Evolutionary conservation across 1,140 invertebrate genomes (phyloP).

Genomic region (Pogonus chalceus): DNA sequence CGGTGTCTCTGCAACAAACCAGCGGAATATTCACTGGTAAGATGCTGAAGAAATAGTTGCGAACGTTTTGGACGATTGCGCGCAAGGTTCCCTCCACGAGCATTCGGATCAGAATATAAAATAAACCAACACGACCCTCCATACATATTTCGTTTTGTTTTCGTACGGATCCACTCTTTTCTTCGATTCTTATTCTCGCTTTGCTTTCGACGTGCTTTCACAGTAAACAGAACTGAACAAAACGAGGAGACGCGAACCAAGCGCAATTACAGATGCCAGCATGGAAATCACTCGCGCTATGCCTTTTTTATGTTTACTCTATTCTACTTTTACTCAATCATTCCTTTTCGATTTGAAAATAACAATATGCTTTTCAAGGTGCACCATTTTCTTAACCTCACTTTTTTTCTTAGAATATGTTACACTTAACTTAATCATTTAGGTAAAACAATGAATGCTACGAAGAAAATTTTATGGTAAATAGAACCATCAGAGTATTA

Average conservation of each 20-base stretch:
- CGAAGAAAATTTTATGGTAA: no score
- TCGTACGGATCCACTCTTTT: conserved; percentile 22
- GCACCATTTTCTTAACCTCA: no score
- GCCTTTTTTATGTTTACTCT: not conserved
- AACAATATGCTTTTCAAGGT: no score
- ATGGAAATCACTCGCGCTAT: conserved; percentile 1
- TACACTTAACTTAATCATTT: no score
- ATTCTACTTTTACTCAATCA: not conserved
- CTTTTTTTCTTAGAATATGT: no score
- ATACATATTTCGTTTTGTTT: conserved; percentile 29
- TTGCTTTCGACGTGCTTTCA: conserved; percentile 24
- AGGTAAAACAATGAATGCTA: no score
- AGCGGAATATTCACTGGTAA: conserved; percentile 14
- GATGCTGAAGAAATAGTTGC: no score
- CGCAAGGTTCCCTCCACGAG: conserved; percentile 24
- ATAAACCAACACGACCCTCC: conserved; percentile 31
- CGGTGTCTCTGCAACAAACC: conserved; percentile 30
- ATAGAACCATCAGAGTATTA: no score
- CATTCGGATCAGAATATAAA: conserved; percentile 36
- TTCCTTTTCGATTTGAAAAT: no score
- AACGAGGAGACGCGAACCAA: no score
- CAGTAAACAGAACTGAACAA: conserved; percentile 22
- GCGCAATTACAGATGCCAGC: not conserved
- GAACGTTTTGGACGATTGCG: conserved; percentile 10
- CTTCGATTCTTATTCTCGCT: conserved; percentile 13